Evolutionary conservation across 2,113 vertebrate genomes (phyloP).

Genomic region (Serinus canaria): DNA sequence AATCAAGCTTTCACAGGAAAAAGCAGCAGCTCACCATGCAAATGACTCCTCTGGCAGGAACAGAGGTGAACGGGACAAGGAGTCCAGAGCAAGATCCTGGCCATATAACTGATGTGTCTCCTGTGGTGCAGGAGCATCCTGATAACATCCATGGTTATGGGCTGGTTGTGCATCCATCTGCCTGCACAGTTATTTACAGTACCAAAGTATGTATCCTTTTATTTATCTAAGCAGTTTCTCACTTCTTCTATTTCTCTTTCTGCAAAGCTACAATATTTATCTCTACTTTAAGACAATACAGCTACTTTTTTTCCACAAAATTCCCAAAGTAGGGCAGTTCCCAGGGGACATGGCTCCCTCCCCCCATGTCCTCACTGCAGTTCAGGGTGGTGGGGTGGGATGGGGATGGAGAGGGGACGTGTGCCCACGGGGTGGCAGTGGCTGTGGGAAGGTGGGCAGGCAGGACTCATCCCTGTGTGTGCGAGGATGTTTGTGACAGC

Average conservation of each 20-base stretch:
- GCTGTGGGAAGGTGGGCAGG: not conserved
- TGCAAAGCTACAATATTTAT: conserved; percentile 16
- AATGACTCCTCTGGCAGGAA: not conserved
- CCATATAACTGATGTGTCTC: not conserved
- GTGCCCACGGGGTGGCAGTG: not conserved
- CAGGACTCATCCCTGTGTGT: not conserved
- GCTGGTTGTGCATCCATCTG: not conserved
- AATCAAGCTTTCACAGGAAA: not conserved
- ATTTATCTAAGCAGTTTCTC: conserved; percentile 18
- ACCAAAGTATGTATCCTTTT: conserved; percentile 11
- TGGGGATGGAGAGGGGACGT: not conserved
- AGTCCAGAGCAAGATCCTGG: not conserved
- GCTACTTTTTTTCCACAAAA: not conserved
- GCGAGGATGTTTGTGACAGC: not conserved
- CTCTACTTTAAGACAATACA: conserved; percentile 43
- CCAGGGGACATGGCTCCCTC: not conserved
- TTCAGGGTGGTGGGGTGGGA: not conserved
- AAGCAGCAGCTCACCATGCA: not conserved
- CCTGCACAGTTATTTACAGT: not conserved
- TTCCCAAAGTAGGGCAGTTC: conserved; percentile 45
- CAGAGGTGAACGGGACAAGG: not conserved
- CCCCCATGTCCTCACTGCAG: not conserved
- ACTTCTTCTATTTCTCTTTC: conserved; percentile 6
- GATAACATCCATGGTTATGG: not conserved
- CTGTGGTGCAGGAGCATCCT: not conserved